A percentile compares a stretch with the other conserved stretches of the same genome.
phyloP scores from a whole-genome alignment of 2,113 vertebrate genomes.

The Anseranas semipalmata region DNA sequence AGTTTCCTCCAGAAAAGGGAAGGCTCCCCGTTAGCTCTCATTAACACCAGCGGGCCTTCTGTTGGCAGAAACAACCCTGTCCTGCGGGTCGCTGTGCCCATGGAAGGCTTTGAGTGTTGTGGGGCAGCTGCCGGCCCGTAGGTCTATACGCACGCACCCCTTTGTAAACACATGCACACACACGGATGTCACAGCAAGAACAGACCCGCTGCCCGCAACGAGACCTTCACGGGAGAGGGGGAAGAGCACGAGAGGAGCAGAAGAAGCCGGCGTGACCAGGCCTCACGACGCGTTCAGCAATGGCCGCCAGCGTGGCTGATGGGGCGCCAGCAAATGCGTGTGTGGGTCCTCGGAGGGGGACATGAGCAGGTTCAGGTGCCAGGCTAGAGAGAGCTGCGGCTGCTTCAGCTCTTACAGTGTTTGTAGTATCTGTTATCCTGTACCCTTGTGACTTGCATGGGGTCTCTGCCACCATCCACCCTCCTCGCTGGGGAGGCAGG shows the following conservation, averaged over 20 bases:
- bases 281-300: background rate
- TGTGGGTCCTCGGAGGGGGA: background rate
- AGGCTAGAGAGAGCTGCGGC: background rate
- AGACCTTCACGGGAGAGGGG: background rate
- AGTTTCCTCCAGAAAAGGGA: background rate
- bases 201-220: background rate
- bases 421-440: background rate
- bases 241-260: background rate
- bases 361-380: rapidly evolving
- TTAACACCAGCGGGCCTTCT: background rate
- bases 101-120: background rate
- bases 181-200: background rate
- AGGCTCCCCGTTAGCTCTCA: background rate
- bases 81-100: background rate
- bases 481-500: background rate
- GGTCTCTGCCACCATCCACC: background rate
- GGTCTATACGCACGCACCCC: too few species aligned
- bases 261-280: background rate
- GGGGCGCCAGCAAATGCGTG: background rate
- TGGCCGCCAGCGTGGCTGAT: background rate
- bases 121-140: background rate
- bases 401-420: background rate
- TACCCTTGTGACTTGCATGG: rapidly evolving
- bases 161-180: rapidly evolving
- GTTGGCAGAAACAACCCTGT: background rate